A percentile compares a stretch with the other conserved stretches of the same genome.
Evolutionary conservation across 2,797 vertebrate genomes (phyloP).

Genomic region (Fratercula arctica): DNA sequence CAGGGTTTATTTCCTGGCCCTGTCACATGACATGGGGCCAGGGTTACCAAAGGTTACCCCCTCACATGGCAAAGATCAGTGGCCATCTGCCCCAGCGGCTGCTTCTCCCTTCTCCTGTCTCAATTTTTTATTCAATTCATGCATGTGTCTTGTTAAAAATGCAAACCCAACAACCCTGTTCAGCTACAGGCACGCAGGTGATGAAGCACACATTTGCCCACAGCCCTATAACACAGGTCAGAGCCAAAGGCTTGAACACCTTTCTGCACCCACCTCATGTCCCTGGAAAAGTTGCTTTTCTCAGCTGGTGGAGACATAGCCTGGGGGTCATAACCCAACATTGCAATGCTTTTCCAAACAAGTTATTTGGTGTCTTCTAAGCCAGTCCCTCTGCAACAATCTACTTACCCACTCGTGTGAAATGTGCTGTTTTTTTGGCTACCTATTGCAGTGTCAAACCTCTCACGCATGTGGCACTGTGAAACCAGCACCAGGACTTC

Average conservation of each 20-base stretch:
- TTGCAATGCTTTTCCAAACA: neutral
- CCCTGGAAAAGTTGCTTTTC: neutral
- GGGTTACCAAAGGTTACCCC: conserved; percentile 54
- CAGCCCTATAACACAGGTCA: neutral
- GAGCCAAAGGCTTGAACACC: neutral
- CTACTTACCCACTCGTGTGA: accelerated
- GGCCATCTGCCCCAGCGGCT: neutral
- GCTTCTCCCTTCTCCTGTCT: conserved; percentile 15
- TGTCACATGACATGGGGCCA: conserved; percentile 47
- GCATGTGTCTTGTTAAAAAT: neutral
- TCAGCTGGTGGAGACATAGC: neutral
- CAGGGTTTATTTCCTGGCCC: conserved; percentile 59
- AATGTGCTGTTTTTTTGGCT: accelerated
- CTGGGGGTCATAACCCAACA: accelerated
- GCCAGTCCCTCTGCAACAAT: neutral
- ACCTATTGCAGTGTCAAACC: neutral
- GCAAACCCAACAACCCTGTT: neutral
- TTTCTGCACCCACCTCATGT: neutral
- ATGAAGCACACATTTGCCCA: neutral
- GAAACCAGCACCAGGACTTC: neutral
- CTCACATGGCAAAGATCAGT: conserved; percentile 56
- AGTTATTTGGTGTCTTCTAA: neutral
- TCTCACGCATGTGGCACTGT: neutral
- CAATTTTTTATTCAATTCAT: neutral
- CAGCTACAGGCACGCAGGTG: neutral